Conservation (phyloP, 2,113 vertebrate species). For the Glareola pratincola region DNA sequence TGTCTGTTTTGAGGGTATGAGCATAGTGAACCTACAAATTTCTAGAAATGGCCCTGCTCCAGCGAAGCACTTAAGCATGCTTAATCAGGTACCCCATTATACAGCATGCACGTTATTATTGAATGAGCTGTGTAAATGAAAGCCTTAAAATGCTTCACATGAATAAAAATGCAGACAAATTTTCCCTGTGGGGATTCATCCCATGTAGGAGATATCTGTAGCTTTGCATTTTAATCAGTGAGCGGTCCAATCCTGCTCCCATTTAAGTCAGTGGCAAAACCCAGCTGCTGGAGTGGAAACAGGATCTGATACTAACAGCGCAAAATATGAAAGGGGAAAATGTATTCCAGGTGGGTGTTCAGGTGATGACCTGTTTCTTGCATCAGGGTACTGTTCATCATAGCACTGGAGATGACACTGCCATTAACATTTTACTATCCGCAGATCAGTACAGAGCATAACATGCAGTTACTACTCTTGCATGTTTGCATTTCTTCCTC, state of each 20-base stretch:
- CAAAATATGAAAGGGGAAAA: not conserved
- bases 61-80: constrained; percentile 56
- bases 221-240: constrained; percentile 47
- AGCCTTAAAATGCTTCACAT: constrained; percentile 41
- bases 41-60: constrained; percentile 46
- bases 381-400: not conserved
- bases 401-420: not conserved
- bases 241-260: not conserved
- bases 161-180: constrained; percentile 59
- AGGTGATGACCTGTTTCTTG: not conserved
- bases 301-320: not conserved
- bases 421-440: not conserved
- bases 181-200: constrained; percentile 55
- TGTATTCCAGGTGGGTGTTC: not conserved
- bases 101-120: constrained; percentile 6
- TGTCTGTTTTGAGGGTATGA: constrained; percentile 1
- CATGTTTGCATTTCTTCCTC: constrained; percentile 22
- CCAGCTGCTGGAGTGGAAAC: not conserved
- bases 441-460: not conserved
- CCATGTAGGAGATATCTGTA: constrained; percentile 35
- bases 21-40: constrained; percentile 25
- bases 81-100: constrained; percentile 58
- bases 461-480: not conserved
- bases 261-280: not conserved
- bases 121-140: constrained; percentile 52